Evolutionary conservation across 2,888 invertebrate species (phyloP), one percentile per base, ranked within the genome.

Genomic region (Spisula subtruncata): DNA sequence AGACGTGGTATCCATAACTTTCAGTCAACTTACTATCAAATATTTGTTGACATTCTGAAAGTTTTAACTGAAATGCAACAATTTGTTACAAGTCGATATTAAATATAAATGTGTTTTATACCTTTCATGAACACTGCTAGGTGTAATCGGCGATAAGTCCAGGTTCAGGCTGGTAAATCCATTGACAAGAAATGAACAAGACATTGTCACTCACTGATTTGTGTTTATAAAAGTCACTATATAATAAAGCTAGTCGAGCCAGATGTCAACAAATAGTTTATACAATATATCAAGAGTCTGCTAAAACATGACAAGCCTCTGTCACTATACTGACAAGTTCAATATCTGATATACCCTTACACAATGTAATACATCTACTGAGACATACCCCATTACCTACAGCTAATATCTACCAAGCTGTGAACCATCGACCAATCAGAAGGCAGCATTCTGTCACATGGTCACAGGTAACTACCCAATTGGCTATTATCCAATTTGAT

Each of bases 71-170:
- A 35, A 8, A 79, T 35, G 35, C 14, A 32, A 79, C 18, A 35
- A 10, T 41, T 79, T 35, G 18, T 41, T 41, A 41, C 16, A n/a
- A n/a, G n/a, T n/a, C n/a, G n/a, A n/a, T n/a, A n/a, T n/a, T 32
- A n/a, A 35, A 32, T 32, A 32, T 12, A 32, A 60, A 20, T 41
- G 25, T 66, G n/a, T 66, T n/a, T 32, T 75, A 32, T 91, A 91
- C 91, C 91, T 91, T 83, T 89, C 86, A 54, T 81, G 83, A 2
- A 60, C 48, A 29, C 86, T 83, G 83, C 84, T 83, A 6, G 91
- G 83, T 54, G 89, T 89, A 18, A 92, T 91, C 12, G 92, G 92
- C 48, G 92, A 92, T 81, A 92, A 86, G 82, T 91, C 92, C 89
- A 92, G 87, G 35, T 92, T 91, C 48, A 92, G 81, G 25, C 85